Conservation (phyloP, 2,888 invertebrate species). For the Pseudoips prasinana region DNA sequence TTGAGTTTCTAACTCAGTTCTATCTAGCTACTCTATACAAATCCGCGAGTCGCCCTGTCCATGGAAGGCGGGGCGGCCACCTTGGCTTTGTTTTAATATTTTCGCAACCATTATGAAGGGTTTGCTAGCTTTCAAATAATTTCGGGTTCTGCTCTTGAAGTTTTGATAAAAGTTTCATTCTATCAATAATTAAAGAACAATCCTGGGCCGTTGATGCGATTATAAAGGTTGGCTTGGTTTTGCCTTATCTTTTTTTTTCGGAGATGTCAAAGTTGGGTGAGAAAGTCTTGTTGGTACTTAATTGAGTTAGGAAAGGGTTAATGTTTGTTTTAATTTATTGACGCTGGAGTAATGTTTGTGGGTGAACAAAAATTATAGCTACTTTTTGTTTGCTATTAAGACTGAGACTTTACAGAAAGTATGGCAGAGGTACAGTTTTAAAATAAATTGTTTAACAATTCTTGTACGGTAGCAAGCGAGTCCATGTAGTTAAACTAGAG, state of each 20-base stretch:
- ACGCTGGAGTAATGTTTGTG: conserved; percentile 29
- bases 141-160: conserved; percentile 81
- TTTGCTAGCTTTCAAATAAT: conserved; percentile 81
- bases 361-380: no score
- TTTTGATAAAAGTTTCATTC: conserved; percentile 82
- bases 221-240: conserved; percentile 69
- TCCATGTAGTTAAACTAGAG: no score
- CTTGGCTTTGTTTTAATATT: conserved; percentile 82
- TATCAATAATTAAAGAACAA: conserved; percentile 81
- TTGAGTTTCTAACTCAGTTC: no score
- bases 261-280: conserved; percentile 38
- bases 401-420: no score
- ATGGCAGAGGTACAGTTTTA: no score
- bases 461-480: no score
- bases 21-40: conserved; percentile 52
- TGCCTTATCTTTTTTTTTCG: conserved; percentile 57
- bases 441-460: no score
- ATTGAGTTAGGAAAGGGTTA: conserved; percentile 51
- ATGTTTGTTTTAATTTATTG: conserved; percentile 36
- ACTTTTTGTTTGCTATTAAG: no score
- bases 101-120: conserved; percentile 81
- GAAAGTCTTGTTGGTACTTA: conserved; percentile 51
- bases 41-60: conserved; percentile 56
- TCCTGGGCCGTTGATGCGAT: conserved; percentile 74
- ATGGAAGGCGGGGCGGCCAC: conserved; percentile 70